Evolutionary conservation across 1,140 invertebrate genomes (phyloP).

Genomic region (Heterodera carotae): DNA sequence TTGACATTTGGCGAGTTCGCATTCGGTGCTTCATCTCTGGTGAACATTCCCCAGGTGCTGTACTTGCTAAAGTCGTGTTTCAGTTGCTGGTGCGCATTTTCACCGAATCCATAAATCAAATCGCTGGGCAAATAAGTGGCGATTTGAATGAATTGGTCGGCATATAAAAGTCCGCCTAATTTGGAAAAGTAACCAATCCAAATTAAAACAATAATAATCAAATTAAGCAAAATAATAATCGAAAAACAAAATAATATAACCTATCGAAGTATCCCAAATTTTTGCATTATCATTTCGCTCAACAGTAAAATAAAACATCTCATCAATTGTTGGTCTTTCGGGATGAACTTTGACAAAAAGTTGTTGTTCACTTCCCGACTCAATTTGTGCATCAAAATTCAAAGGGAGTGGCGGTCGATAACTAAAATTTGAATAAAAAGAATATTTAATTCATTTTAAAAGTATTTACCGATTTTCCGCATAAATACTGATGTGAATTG

Average conservation of each 20-base stretch:
- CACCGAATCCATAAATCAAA: conserved; percentile 81
- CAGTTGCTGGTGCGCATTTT: conserved; percentile 70
- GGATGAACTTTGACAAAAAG: neutral
- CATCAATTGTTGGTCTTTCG: neutral
- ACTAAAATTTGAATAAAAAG: conserved; percentile 23
- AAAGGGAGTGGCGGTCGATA: conserved; percentile 8
- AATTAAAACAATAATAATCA: neutral
- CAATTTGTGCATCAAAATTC: conserved; percentile 20
- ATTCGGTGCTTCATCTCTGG: conserved; percentile 68
- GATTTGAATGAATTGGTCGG: conserved; percentile 83
- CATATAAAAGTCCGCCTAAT: conserved; percentile 69
- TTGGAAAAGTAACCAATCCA: no score
- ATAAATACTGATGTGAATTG: conserved; percentile 48
- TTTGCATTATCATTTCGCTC: conserved; percentile 46
- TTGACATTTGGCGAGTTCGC: conserved; percentile 45
- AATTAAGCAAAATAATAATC: neutral
- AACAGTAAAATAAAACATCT: conserved; percentile 42
- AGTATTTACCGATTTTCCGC: conserved; percentile 35
- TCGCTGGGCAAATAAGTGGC: conserved; percentile 74
- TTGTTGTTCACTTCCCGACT: neutral
- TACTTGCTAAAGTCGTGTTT: conserved; percentile 65
- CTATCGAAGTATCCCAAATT: conserved; percentile 75
- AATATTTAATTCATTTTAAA: neutral
- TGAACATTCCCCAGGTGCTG: conserved; percentile 67
- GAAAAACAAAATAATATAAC: no score